Conservation (phyloP, 2,797 vertebrate species). For the Euphonia xanthogaster region DNA sequence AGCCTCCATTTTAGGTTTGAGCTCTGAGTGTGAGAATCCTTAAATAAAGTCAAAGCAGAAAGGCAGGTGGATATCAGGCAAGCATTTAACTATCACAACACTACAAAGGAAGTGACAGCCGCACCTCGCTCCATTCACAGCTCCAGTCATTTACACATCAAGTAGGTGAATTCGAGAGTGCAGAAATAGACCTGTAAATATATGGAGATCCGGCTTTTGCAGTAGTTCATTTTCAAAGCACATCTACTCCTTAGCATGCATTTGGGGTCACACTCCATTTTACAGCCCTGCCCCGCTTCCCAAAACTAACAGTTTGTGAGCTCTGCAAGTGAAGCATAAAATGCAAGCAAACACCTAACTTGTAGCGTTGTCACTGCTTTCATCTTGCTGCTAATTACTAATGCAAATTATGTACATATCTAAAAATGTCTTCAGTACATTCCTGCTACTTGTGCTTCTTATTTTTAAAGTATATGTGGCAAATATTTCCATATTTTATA, state of each 20-base stretch:
- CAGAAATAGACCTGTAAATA: conserved; percentile 17
- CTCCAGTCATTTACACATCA: neutral
- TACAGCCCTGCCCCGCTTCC: neutral
- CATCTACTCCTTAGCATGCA: neutral
- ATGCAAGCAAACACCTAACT: neutral
- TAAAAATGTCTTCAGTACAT: neutral
- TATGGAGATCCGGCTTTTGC: neutral
- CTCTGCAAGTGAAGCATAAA: neutral
- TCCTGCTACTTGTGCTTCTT: neutral
- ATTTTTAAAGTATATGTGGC: neutral
- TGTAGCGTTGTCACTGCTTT: neutral
- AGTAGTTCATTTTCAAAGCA: neutral
- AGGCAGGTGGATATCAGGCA: neutral
- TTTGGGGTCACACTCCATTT: neutral
- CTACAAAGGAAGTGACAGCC: neutral
- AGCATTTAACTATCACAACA: neutral
- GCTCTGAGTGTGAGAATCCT: neutral
- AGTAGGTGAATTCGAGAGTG: neutral
- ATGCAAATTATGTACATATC: neutral
- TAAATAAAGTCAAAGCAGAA: neutral
- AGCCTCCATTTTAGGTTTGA: neutral
- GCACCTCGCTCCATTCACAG: neutral
- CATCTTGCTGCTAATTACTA: neutral
- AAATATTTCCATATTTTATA: neutral
- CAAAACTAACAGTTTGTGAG: neutral